Conservation (phyloP, 2,888 invertebrate species). For the Lithosia quadra region DNA sequence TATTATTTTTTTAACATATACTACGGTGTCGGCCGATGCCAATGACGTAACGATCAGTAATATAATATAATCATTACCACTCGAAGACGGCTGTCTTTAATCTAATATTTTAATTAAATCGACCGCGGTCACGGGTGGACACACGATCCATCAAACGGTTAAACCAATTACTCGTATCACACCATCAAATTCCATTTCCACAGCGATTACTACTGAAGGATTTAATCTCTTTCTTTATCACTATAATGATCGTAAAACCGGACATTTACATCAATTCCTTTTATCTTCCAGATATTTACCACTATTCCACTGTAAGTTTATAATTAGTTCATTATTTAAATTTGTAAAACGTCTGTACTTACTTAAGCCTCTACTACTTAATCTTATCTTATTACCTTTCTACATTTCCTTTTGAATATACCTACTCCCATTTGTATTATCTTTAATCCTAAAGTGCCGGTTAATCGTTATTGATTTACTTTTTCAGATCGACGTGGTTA, state of each 20-base stretch:
- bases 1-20: no score
- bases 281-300: background rate
- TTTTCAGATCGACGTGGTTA: background rate
- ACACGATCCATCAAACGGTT: background rate
- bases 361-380: background rate
- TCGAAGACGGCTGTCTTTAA: background rate
- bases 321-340: background rate
- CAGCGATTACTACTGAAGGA: background rate
- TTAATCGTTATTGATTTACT: background rate
- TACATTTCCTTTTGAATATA: background rate
- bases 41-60: no score
- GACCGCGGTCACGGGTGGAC: background rate
- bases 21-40: no score
- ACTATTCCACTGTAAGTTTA: background rate
- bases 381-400: constrained; percentile 1
- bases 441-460: background rate
- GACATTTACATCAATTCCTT: constrained; percentile 15
- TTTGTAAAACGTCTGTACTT: background rate
- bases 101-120: background rate
- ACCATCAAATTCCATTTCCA: constrained; percentile 5
- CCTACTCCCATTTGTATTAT: background rate
- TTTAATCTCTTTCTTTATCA: constrained; percentile 21
- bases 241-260: constrained; percentile 17
- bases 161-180: constrained; percentile 6
- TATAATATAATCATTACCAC: background rate